A percentile compares a stretch with the other conserved stretches of the same genome.
phyloP scores from a whole-genome alignment of 2,113 vertebrate genomes.

The Limnothrissa miodon region DNA sequence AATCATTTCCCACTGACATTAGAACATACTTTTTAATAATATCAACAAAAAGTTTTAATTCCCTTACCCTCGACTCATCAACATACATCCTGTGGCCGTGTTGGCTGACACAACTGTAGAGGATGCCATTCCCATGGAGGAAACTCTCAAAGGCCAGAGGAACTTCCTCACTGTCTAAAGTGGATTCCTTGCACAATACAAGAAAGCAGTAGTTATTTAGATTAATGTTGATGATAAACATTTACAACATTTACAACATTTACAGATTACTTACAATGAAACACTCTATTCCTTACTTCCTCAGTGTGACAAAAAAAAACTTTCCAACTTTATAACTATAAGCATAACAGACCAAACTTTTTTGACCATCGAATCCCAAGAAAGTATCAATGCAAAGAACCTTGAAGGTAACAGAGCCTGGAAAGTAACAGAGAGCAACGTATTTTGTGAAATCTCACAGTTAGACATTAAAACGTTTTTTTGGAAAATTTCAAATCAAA shows the following conservation, averaged over 20 bases:
- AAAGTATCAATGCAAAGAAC: too few species aligned
- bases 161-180: conserved; percentile 50
- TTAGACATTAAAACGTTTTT: too few species aligned
- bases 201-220: not conserved
- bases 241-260: too few species aligned
- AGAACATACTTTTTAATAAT: not conserved
- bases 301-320: too few species aligned
- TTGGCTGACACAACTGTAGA: conserved; percentile 65
- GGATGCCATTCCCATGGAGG: conserved; percentile 57
- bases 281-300: too few species aligned
- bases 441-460: not conserved
- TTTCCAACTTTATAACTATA: too few species aligned
- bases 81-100: conserved; percentile 61
- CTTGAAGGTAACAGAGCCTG: too few species aligned
- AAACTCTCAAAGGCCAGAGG: conserved; percentile 66
- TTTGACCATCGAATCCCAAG: too few species aligned
- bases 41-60: not conserved
- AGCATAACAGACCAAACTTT: too few species aligned
- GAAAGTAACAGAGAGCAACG: too few species aligned
- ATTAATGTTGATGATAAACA: not conserved
- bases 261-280: too few species aligned
- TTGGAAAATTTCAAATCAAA: not conserved
- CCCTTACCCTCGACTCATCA: conserved; percentile 58
- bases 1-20: not conserved
- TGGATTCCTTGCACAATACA: conserved; percentile 38